A percentile compares a stretch with the other conserved stretches of the same genome.
These are phyloP conservation scores for Chorisops tibialis DNA, from an alignment of 2,888 invertebrate genomes.

Conservation along the genomic window DNA sequence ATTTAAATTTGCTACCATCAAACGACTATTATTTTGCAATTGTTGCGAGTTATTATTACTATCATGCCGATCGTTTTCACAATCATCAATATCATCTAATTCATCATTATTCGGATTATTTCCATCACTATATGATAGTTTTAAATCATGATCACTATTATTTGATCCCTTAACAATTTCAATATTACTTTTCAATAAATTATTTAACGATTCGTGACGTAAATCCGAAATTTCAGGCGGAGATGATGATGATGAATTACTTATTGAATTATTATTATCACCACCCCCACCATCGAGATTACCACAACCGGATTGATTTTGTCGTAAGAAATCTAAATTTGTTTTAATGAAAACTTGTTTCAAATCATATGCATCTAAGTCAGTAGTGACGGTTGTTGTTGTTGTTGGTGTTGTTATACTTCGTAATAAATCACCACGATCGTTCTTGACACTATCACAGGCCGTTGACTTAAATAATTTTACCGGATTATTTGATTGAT, in stretches of 20 bases:
- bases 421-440: constrained; percentile 37
- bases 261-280: too few relatives aligned
- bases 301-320: constrained; percentile 13
- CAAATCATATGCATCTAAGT: constrained; percentile 39
- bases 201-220: constrained; percentile 34
- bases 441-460: constrained; percentile 39
- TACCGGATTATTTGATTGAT: constrained; percentile 22
- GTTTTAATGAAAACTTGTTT: constrained; percentile 38
- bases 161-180: constrained; percentile 35
- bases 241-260: constrained; percentile 14
- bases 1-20: neutral
- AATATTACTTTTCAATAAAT: constrained; percentile 35
- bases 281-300: constrained; percentile 1
- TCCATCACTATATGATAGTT: neutral
- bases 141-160: neutral
- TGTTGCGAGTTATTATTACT: constrained; percentile 33
- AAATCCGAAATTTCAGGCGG: constrained; percentile 21
- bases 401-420: neutral
- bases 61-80: constrained; percentile 31
- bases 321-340: constrained; percentile 37
- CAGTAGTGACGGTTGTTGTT: constrained; percentile 12
- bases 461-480: constrained; percentile 36
- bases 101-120: constrained; percentile 24
- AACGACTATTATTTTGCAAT: neutral
- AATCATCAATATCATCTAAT: constrained; percentile 30